Conservation (phyloP, 2,888 invertebrate species). For the Cheilosia vulpina region DNA sequence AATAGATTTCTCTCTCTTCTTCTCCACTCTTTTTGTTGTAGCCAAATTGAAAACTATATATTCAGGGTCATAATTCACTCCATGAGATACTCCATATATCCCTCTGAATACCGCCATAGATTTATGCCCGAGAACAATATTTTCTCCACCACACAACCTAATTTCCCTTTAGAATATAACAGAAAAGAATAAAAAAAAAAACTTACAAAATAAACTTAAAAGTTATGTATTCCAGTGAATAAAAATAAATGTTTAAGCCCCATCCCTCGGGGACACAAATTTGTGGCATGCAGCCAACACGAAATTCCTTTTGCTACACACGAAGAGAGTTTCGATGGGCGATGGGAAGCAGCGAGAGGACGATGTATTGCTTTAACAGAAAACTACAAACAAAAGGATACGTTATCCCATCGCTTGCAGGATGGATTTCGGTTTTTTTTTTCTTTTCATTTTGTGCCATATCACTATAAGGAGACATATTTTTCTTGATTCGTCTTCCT, state of each 20-base stretch:
- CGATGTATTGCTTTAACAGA: conserved; percentile 38
- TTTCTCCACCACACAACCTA: conserved; percentile 62
- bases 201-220: conserved; percentile 28
- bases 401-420: conserved; percentile 57
- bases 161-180: conserved; percentile 49
- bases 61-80: conserved; percentile 71
- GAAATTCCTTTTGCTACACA: conserved; percentile 44
- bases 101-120: conserved; percentile 51
- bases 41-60: conserved; percentile 68
- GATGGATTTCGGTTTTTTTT: conserved; percentile 25
- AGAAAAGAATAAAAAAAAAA: conserved; percentile 8
- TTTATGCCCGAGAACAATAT: conserved; percentile 63
- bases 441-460: conserved; percentile 8
- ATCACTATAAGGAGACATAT: conserved; percentile 60
- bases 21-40: background rate
- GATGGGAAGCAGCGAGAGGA: background rate
- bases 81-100: conserved; percentile 48
- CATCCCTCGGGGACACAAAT: conserved; percentile 61
- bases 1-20: conserved; percentile 17
- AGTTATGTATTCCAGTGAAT: conserved; percentile 63
- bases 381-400: conserved; percentile 5
- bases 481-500: conserved; percentile 35
- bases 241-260: conserved; percentile 65
- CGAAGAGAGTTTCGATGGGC: background rate
- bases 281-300: conserved; percentile 72